Percentiles rank a stretch among this genome's conserved stretches.
These are phyloP conservation scores for Trachelipus rathkii DNA, from an alignment of 1,140 invertebrate species.

Conservation along the genomic window DNA sequence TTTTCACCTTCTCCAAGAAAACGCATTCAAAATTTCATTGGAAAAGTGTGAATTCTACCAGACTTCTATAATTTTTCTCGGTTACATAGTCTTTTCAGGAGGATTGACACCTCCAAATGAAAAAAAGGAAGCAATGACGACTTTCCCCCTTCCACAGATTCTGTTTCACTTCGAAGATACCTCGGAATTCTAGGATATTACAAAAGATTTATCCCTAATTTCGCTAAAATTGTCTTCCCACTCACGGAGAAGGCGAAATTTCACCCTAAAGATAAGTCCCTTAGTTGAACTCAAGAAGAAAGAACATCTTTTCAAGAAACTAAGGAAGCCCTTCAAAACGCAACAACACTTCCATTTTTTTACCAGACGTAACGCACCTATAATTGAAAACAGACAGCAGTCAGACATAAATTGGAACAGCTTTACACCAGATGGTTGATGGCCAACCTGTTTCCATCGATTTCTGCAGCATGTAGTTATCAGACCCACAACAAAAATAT, in stretches of 20 bases:
- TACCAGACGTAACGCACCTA: no score
- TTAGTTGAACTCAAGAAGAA: background rate
- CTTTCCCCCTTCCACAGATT: conserved; percentile 7
- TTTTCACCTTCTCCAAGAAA: no score
- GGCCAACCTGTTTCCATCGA: no score
- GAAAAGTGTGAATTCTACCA: background rate
- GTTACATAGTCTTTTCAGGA: background rate
- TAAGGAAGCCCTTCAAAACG: no score
- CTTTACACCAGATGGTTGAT: no score
- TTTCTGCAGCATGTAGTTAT: no score
- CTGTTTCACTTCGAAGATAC: background rate
- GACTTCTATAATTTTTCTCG: background rate
- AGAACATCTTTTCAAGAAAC: no score
- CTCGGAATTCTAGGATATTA: background rate
- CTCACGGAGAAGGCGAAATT: background rate
- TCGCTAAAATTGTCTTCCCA: background rate
- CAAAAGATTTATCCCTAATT: background rate
- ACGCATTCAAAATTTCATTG: no score
- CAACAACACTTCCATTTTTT: no score
- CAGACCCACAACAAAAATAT: no score
- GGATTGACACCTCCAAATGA: background rate
- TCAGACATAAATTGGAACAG: no score
- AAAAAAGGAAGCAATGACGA: background rate
- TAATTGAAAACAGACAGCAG: no score
- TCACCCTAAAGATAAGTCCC: background rate